Evolutionary conservation across 2,888 invertebrate genomes (phyloP).

Genomic region (Agrilus mali): DNA sequence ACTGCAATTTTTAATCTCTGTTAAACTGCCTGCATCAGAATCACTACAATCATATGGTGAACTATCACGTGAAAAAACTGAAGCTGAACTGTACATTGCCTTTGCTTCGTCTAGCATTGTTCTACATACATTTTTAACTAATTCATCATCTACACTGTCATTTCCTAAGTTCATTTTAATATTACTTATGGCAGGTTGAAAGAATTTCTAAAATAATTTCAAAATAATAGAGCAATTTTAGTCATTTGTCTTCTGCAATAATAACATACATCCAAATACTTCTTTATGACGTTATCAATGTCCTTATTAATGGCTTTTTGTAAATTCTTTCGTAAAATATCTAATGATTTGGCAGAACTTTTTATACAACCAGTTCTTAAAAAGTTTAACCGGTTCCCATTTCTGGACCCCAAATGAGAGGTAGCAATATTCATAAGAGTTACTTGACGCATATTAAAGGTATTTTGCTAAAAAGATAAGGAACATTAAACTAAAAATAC

Average conservation of each 20-base stretch:
- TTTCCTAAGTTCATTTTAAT: conserved; percentile 63
- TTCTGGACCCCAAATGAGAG: conserved; percentile 45
- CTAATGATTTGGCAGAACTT: conserved; percentile 59
- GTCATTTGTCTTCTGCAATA: conserved; percentile 3
- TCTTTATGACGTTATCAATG: conserved; percentile 62
- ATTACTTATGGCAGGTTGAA: conserved; percentile 67
- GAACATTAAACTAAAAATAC: not conserved
- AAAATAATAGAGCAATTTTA: not conserved
- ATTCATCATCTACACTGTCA: conserved; percentile 63
- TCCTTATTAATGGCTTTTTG: conserved; percentile 68
- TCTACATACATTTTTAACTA: conserved; percentile 58
- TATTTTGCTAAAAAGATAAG: conserved; percentile 34
- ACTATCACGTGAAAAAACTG: conserved; percentile 34
- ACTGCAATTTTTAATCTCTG: conserved; percentile 37
- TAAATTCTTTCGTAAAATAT: conserved; percentile 60
- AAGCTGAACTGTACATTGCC: conserved; percentile 47
- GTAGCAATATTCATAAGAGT: conserved; percentile 58
- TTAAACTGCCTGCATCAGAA: conserved; percentile 38
- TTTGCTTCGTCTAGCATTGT: conserved; percentile 72
- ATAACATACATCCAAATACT: conserved; percentile 55
- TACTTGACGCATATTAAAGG: conserved; percentile 55
- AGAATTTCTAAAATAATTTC: conserved; percentile 52
- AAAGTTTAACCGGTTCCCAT: conserved; percentile 36
- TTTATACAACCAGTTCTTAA: conserved; percentile 38
- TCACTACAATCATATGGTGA: conserved; percentile 44